These are phyloP conservation scores for Drosophila monieri DNA, from an alignment of 2,888 invertebrate genomes.

Conservation along the genomic window DNA sequence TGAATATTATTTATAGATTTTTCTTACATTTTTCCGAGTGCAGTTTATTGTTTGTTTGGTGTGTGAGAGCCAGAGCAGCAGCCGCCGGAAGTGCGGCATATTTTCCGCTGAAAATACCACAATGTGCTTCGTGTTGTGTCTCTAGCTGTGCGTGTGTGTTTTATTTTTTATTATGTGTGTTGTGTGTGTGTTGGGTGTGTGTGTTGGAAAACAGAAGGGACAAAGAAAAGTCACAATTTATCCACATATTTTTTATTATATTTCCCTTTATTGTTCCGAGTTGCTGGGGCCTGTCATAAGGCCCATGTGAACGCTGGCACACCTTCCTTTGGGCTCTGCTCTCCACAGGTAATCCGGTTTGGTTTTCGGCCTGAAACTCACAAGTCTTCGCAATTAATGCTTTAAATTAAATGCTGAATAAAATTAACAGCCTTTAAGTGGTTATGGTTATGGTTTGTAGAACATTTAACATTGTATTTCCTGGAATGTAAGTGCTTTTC, in stretches of 20 bases:
- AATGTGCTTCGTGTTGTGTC: constrained; percentile 48
- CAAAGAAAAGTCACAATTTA: constrained; percentile 52
- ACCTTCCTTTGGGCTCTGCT: constrained; percentile 42
- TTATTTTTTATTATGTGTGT: constrained; percentile 5
- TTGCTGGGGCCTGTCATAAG: constrained; percentile 38
- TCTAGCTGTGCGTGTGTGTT: constrained; percentile 2
- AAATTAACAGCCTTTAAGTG: constrained; percentile 8
- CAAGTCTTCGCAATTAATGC: constrained; percentile 42
- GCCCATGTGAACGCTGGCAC: constrained; percentile 53
- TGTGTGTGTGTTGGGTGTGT: neutral
- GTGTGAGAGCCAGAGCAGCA: neutral
- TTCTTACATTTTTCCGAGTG: neutral
- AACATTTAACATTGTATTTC: neutral
- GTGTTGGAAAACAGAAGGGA: neutral
- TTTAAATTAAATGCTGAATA: constrained; percentile 30
- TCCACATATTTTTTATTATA: constrained; percentile 55
- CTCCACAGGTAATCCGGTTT: constrained; percentile 3
- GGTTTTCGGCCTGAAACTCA: neutral
- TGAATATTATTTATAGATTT: neutral
- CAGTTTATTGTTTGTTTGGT: neutral
- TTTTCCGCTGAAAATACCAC: constrained; percentile 70
- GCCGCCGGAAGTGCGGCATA: constrained; percentile 62
- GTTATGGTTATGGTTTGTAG: constrained; percentile 1
- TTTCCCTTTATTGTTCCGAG: constrained; percentile 51
- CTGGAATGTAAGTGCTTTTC: neutral